Evolutionary conservation across 1,140 invertebrate species (phyloP).

Genomic region (Cotesia chilonis): DNA sequence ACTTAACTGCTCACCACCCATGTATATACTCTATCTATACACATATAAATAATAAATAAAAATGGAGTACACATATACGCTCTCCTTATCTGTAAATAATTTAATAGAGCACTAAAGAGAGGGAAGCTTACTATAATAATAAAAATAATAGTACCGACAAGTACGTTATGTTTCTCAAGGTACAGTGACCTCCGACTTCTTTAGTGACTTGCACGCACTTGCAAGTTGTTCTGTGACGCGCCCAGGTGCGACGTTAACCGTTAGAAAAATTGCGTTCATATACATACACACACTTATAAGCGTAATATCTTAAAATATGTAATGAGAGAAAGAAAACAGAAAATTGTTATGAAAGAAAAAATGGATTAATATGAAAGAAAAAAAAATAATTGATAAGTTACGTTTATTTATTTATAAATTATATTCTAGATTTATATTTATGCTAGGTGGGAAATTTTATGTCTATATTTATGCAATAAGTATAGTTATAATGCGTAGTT

Average conservation of each 20-base stretch:
- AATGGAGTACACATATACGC: constrained; percentile 1
- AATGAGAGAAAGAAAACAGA: constrained; percentile 24
- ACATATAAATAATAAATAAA: neutral
- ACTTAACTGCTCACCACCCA: neutral
- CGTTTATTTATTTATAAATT: neutral
- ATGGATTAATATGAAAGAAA: neutral
- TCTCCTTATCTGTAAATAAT: neutral
- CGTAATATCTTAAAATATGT: constrained; percentile 25
- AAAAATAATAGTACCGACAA: neutral
- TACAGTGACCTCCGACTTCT: constrained; percentile 44
- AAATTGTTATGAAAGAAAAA: constrained; percentile 11
- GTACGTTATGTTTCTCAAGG: constrained; percentile 34
- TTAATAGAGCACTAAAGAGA: too few relatives aligned
- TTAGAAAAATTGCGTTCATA: constrained; percentile 42
- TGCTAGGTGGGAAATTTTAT: neutral
- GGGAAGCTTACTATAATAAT: neutral
- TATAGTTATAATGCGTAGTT: constrained; percentile 10
- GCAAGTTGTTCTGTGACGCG: constrained; percentile 36
- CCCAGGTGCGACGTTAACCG: constrained; percentile 44
- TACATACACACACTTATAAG: too few relatives aligned
- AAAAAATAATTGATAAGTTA: neutral
- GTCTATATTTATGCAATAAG: constrained; percentile 21
- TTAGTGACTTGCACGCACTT: constrained; percentile 36
- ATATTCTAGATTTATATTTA: too few relatives aligned
- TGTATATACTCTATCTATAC: neutral